Percentiles rank a stretch among this genome's conserved stretches.
These are phyloP conservation scores for Coreoperca whiteheadi DNA, from an alignment of 2,113 vertebrate species.

Conservation along the genomic window DNA sequence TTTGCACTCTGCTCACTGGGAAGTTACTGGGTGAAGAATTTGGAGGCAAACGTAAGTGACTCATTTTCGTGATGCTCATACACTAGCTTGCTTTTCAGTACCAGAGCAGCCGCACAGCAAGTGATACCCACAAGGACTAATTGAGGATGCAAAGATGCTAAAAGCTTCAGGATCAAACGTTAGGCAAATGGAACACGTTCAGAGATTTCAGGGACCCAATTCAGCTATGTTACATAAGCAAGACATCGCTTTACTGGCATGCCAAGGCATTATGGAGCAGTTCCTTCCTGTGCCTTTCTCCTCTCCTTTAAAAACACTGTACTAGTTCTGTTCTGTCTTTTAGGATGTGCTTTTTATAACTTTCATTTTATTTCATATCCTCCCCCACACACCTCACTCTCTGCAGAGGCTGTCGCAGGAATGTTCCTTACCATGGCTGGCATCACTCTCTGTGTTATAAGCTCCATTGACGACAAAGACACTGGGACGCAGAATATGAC, in stretches of 20 bases:
- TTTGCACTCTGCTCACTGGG: conserved; percentile 91
- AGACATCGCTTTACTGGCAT: not conserved
- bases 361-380: not conserved
- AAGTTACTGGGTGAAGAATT: conserved; percentile 93
- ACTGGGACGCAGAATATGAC: conserved; percentile 28
- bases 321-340: conserved; percentile 6
- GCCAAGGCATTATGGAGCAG: not conserved
- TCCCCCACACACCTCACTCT: conserved; percentile 7
- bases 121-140: not conserved
- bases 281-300: not conserved
- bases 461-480: conserved; percentile 71
- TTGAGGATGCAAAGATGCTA: not conserved
- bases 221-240: not conserved
- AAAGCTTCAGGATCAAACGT: not conserved
- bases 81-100: not conserved
- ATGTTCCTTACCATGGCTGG: conserved; percentile 90
- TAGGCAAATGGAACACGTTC: not conserved
- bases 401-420: conserved; percentile 86
- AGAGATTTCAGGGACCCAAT: not conserved
- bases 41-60: conserved; percentile 91
- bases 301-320: not conserved
- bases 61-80: not conserved
- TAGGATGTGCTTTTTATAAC: not conserved
- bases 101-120: not conserved
- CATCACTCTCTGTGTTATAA: conserved; percentile 88